Evolutionary conservation across 2,113 vertebrate genomes (phyloP).

Genomic region (Salvelinus fontinalis): DNA sequence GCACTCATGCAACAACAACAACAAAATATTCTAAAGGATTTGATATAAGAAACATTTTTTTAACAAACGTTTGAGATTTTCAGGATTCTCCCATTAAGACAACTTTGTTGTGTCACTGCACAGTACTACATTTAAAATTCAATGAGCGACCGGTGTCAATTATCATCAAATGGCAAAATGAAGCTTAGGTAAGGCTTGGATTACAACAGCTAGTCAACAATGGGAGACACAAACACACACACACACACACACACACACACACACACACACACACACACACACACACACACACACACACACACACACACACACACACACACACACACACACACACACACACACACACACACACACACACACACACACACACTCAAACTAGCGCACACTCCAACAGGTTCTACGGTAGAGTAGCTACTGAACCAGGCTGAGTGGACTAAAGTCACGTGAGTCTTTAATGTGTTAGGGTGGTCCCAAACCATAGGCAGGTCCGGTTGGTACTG

Average conservation of each 20-base stretch:
- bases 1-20: conserved; percentile 2
- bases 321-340: not conserved
- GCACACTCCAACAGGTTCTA: not conserved
- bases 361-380: not conserved
- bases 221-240: not conserved
- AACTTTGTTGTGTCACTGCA: conserved; percentile 6
- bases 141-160: not conserved
- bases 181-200: conserved; percentile 12
- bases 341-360: not conserved
- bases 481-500: conserved; percentile 11
- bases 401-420: not conserved
- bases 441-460: not conserved
- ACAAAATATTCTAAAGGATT: not conserved
- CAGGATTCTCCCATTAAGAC: conserved; percentile 2
- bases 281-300: too few species aligned
- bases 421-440: not conserved
- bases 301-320: not conserved
- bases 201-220: not conserved
- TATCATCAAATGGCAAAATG: not conserved
- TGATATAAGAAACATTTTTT: conserved; percentile 2
- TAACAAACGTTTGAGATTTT: not conserved
- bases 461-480: conserved; percentile 24
- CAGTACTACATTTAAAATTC: conserved; percentile 17
- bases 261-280: not conserved
- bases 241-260: not conserved